These are phyloP conservation scores for Lordiphosa mommai DNA, from an alignment of 1,140 invertebrate species.

Conservation along the genomic window DNA sequence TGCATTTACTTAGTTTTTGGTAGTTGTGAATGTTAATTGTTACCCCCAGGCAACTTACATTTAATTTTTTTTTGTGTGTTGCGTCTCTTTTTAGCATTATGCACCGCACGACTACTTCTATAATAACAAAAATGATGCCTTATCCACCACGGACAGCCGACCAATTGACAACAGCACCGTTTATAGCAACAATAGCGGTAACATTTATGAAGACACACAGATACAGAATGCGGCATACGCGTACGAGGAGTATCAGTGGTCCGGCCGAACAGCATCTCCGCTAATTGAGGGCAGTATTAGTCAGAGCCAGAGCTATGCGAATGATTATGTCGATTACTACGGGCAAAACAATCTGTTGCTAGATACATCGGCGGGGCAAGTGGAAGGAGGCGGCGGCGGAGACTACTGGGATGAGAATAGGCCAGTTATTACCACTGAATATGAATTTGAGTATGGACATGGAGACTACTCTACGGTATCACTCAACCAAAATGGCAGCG, in stretches of 20 bases:
- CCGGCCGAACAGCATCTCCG: constrained; percentile 1
- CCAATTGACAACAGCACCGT: constrained; percentile 83
- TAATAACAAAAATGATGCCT: constrained; percentile 86
- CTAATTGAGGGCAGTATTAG: constrained; percentile 21
- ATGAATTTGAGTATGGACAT: constrained; percentile 80
- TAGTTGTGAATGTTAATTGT: background rate
- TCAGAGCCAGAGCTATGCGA: constrained; percentile 9
- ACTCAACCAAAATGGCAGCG: constrained; percentile 34
- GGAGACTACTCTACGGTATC: constrained; percentile 80
- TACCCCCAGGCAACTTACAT: background rate
- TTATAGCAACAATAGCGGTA: constrained; percentile 79
- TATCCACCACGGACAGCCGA: constrained; percentile 92
- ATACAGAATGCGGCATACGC: constrained; percentile 10
- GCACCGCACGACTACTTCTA: constrained; percentile 80
- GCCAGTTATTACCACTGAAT: constrained; percentile 4
- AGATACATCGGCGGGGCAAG: background rate
- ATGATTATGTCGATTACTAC: constrained; percentile 21
- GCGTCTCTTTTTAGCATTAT: constrained; percentile 60
- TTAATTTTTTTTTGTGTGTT: constrained; percentile 14
- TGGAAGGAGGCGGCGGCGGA: constrained; percentile 5
- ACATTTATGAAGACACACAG: constrained; percentile 13
- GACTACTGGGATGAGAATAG: constrained; percentile 34
- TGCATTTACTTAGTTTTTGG: too few relatives aligned
- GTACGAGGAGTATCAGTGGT: constrained; percentile 10
- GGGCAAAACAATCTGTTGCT: constrained; percentile 2